These are phyloP conservation scores for Pogonocichla stellata DNA, from an alignment of 2,113 vertebrate genomes.

Conservation along the genomic window DNA sequence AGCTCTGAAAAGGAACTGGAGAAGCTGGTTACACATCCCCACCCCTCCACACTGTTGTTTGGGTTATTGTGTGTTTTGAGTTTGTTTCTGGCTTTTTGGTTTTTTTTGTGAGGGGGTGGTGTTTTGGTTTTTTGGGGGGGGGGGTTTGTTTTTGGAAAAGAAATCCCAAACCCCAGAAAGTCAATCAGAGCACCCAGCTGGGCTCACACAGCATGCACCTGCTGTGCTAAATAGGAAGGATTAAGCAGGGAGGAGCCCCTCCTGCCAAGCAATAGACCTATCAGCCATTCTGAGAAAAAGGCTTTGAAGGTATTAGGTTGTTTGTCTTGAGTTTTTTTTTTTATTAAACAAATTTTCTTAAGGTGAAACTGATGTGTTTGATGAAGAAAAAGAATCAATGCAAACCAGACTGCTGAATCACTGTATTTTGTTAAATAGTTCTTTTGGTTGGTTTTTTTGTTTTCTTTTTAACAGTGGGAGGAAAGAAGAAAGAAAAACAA, in stretches of 20 bases:
- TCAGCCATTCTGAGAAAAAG: not conserved
- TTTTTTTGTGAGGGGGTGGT: not conserved
- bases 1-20: not conserved
- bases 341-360: not conserved
- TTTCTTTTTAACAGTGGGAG: not conserved
- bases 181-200: not conserved
- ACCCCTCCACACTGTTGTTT: not conserved
- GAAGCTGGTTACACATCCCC: not conserved
- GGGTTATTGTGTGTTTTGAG: not conserved
- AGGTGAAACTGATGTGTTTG: not conserved
- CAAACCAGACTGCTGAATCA: not conserved
- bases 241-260: not conserved
- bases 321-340: not conserved
- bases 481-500: constrained; percentile 4
- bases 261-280: not conserved
- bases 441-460: not conserved
- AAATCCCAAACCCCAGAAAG: not conserved
- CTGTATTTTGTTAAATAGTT: not conserved
- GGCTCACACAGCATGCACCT: not conserved
- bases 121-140: not conserved
- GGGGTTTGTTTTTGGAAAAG: not conserved
- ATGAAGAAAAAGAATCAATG: not conserved
- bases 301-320: not conserved
- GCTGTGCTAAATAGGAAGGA: not conserved
- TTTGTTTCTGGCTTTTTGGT: not conserved